Conservation (phyloP, 2,113 vertebrate species). For the Pomatostomus ruficeps region DNA sequence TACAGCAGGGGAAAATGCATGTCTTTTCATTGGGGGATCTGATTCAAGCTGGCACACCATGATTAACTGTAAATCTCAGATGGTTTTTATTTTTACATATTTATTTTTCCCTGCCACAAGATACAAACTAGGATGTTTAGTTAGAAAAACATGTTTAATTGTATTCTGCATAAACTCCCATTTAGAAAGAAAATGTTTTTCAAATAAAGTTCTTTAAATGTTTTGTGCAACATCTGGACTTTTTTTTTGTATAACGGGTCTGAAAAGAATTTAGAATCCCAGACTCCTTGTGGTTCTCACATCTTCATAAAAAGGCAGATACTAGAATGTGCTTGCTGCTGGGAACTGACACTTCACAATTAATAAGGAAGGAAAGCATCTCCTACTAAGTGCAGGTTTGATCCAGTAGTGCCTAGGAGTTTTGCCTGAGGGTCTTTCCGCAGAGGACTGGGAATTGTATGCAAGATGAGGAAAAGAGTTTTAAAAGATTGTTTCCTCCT, state of each 20-base stretch:
- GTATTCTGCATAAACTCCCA: conserved; percentile 38
- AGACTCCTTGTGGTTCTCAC: conserved; percentile 42
- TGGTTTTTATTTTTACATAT: conserved; percentile 56
- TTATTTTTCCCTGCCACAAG: conserved; percentile 63
- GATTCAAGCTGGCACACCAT: not conserved
- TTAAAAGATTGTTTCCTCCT: not conserved
- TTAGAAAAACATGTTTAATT: conserved; percentile 67
- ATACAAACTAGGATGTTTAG: conserved; percentile 56
- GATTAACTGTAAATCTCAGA: conserved; percentile 14
- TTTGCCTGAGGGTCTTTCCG: not conserved
- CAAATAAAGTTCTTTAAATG: conserved; percentile 56
- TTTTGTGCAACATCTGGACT: conserved; percentile 56
- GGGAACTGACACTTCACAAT: conserved; percentile 7
- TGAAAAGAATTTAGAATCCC: conserved; percentile 53
- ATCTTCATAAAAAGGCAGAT: conserved; percentile 38
- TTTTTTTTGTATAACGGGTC: conserved; percentile 21
- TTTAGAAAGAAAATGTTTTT: conserved; percentile 68
- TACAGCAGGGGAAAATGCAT: not conserved
- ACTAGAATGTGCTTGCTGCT: conserved; percentile 31
- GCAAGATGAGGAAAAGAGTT: not conserved
- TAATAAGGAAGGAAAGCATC: not conserved
- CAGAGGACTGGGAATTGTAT: not conserved
- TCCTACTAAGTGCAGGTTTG: conserved; percentile 9
- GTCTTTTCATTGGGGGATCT: not conserved
- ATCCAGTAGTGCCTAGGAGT: not conserved